phyloP scores from a whole-genome alignment of 2,888 invertebrate species.

The Drosophila acutilabella region DNA sequence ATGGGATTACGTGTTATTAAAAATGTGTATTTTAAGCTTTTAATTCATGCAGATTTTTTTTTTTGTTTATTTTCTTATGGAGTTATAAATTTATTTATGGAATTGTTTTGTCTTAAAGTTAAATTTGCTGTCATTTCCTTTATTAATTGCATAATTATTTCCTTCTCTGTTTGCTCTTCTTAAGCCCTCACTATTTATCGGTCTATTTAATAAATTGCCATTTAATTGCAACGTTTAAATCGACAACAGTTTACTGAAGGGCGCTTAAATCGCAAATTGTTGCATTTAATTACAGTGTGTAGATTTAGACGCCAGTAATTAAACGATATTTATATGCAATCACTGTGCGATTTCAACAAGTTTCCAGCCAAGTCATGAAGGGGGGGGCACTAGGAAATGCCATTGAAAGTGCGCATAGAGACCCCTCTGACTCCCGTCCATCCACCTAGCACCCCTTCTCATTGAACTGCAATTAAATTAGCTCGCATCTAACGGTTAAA shows the following conservation, averaged over 20 bases:
- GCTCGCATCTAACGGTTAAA: conserved; percentile 57
- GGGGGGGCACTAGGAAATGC: conserved; percentile 51
- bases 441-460: conserved; percentile 43
- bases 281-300: conserved; percentile 64
- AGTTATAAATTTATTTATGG: no score
- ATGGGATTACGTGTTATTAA: conserved; percentile 7
- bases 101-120: no score
- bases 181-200: conserved; percentile 10
- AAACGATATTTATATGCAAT: conserved; percentile 65
- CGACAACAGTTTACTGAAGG: conserved; percentile 32
- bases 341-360: conserved; percentile 38
- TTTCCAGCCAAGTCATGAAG: conserved; percentile 48
- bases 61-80: no score
- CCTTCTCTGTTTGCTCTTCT: conserved; percentile 1
- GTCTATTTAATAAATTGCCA: conserved; percentile 54
- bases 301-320: conserved; percentile 74
- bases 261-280: conserved; percentile 57
- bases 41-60: no score
- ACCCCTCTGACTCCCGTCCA: background rate
- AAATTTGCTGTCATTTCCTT: no score
- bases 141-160: conserved; percentile 10
- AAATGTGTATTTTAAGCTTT: conserved; percentile 1
- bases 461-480: conserved; percentile 63
- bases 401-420: conserved; percentile 23
- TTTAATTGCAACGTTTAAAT: conserved; percentile 71